Evolutionary conservation across 2,113 vertebrate species (phyloP), one percentile per base, ranked within the genome.

Genomic region (Trematomus loennbergii): DNA sequence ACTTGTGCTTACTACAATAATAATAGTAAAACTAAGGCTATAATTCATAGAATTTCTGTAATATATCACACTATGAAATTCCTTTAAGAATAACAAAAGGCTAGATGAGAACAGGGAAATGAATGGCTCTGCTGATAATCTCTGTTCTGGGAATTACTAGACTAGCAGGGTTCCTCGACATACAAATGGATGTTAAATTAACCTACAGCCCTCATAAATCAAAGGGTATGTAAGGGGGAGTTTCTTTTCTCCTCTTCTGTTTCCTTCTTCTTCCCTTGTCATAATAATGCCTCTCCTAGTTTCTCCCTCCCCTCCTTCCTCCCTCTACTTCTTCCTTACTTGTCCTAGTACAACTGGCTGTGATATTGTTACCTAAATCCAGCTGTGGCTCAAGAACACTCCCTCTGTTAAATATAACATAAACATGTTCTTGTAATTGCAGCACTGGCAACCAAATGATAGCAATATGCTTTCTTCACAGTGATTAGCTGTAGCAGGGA

Each of bases 361-460:
- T 72, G 64, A 85, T 75, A 81, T 57, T 53, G 68, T 72, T 80
- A 83, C 80, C 80, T 86, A 73, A 83, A 63, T 62, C 71, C 85
- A 89, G 88, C 81, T 84, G 71, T 29, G 48, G 43, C 67, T 78
- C 45, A 29, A 54, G 33, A 79, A 36, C 18, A 29, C 29, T 78
- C 22, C 62, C 45, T 74, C 25, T 2, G 9, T 58, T 20, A 43
- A 61, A 5, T 2, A 13, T 63, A 78, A 67, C 20, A 16, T 40
- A 76, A 79, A 77, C 72, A 77, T 67, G 60, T 45, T 62, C 12
- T 53, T 40, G 50, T 70, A 58, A 87, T 82, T 52, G 68, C 81
- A 79, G 29, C 61, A 40, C 52, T 60, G 25, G 50, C 52, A 48
- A 52, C 20, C 58, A 52, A 63, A 16, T 16, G 48, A 70, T 12